Evolutionary conservation across 2,797 vertebrate genomes (phyloP).

Genomic region (Myotis vivesi): DNA sequence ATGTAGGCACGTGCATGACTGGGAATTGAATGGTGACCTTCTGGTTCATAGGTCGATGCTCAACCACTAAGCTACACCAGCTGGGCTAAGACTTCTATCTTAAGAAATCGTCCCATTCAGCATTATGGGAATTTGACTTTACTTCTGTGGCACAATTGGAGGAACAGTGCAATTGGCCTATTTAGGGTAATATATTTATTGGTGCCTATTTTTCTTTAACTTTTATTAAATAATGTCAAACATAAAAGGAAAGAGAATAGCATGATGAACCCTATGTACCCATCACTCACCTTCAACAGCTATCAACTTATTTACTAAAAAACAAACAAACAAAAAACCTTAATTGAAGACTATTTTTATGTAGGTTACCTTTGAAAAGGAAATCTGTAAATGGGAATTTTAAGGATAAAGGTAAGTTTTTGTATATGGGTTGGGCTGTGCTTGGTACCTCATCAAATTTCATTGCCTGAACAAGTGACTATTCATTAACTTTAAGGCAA

Average conservation of each 20-base stretch:
- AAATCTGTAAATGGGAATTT: background rate
- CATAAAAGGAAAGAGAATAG: background rate
- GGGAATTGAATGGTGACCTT: no score
- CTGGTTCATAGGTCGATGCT: no score
- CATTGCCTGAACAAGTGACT: background rate
- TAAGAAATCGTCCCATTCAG: background rate
- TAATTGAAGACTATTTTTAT: background rate
- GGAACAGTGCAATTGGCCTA: background rate
- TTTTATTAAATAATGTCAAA: background rate
- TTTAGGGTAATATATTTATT: background rate
- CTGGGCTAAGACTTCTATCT: background rate
- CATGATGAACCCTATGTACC: background rate
- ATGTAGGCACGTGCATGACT: no score
- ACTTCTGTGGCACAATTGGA: background rate
- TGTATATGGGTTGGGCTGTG: background rate
- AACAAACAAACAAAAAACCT: background rate
- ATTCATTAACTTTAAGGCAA: background rate
- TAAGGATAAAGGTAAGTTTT: constrained; percentile 2
- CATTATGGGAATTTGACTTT: background rate
- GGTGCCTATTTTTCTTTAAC: background rate
- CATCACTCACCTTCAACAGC: background rate
- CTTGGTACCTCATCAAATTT: background rate
- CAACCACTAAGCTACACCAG: no score
- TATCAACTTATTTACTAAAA: background rate
- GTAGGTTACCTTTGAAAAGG: background rate